Conservation (phyloP, 2,113 vertebrate genomes). For the Daboia siamensis region DNA sequence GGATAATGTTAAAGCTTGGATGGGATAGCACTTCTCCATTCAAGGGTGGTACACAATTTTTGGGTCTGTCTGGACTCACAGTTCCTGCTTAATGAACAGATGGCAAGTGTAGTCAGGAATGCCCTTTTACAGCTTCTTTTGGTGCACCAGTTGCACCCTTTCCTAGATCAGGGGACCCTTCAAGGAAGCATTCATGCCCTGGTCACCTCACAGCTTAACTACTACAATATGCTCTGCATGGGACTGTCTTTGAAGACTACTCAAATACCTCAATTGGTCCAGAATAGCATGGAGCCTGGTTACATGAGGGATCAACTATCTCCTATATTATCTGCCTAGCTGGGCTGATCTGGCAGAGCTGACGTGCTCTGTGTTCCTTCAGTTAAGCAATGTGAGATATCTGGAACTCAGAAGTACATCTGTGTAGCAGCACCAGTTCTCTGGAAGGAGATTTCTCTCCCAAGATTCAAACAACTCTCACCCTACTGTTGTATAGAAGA, state of each 20-base stretch:
- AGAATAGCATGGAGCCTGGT: not conserved
- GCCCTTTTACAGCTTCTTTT: not conserved
- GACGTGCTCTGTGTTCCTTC: not conserved
- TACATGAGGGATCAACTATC: not conserved
- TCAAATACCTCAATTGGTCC: not conserved
- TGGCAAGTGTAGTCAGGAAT: not conserved
- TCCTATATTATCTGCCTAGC: not conserved
- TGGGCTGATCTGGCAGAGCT: not conserved
- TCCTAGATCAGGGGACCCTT: not conserved
- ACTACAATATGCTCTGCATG: not conserved
- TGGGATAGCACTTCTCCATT: not conserved
- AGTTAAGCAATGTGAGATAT: not conserved
- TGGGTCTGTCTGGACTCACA: not conserved
- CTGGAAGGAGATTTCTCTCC: not conserved
- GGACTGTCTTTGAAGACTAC: not conserved
- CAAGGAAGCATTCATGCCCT: not conserved
- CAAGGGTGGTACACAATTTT: not conserved
- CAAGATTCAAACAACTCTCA: not conserved
- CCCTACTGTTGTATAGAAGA: not conserved
- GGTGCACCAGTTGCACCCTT: not conserved
- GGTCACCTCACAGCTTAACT: not conserved
- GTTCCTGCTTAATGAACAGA: not conserved
- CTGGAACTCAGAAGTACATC: not conserved
- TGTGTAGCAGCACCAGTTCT: not conserved
- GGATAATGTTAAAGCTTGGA: not conserved